These are phyloP conservation scores for Ancistrus triradiatus DNA, from an alignment of 2,113 vertebrate genomes.

Conservation along the genomic window DNA sequence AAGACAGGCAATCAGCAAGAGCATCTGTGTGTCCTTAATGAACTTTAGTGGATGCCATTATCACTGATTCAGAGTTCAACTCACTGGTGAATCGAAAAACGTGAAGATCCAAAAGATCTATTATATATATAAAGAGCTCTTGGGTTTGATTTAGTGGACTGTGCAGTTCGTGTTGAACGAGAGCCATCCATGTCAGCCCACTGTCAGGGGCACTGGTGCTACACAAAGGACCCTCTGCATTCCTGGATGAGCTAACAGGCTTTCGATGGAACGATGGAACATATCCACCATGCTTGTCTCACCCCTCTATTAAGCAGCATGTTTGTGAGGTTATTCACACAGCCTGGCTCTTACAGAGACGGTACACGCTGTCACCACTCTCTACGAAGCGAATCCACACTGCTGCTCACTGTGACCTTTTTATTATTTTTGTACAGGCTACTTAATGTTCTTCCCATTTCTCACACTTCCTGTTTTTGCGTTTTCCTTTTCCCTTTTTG, in stretches of 20 bases:
- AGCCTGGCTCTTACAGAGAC: conserved; percentile 7
- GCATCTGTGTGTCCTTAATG: no score
- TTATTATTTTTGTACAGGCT: not conserved
- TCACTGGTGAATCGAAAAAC: no score
- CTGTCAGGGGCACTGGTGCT: not conserved
- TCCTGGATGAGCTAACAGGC: conserved; percentile 26
- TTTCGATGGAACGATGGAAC: conserved; percentile 15
- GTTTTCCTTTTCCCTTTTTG: conserved; percentile 9
- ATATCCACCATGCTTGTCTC: conserved; percentile 5
- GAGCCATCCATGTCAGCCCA: conserved; percentile 10
- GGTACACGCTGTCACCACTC: conserved; percentile 27
- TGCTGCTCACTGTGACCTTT: conserved; percentile 22
- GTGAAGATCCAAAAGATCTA: no score
- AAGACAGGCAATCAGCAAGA: no score
- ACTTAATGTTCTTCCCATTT: no score
- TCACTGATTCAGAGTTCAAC: no score
- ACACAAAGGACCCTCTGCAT: conserved; percentile 23
- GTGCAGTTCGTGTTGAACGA: no score
- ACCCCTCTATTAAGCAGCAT: not conserved
- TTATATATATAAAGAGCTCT: no score
- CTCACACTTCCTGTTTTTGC: not conserved
- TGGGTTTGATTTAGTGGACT: no score
- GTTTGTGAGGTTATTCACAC: conserved; percentile 11
- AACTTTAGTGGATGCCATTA: no score
- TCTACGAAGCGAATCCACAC: conserved; percentile 9